These are phyloP conservation scores for Caenorhabditis afra DNA, from an alignment of 2,888 invertebrate genomes.

Conservation along the genomic window DNA sequence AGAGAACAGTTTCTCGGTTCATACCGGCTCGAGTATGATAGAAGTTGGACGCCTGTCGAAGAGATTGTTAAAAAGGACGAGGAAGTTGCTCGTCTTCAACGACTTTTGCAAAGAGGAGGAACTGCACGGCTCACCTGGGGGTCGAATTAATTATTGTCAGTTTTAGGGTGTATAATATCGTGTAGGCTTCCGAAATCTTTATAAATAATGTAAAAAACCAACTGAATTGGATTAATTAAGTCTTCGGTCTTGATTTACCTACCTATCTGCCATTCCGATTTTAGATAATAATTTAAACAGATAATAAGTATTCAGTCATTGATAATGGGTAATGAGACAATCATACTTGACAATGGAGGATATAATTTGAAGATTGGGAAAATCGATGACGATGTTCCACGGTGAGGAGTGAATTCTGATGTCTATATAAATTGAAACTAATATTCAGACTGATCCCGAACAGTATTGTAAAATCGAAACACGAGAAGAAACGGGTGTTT, in stretches of 20 bases:
- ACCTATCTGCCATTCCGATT: too few species aligned
- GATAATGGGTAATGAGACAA: slow-evolving; percentile 15
- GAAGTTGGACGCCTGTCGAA: slow-evolving; percentile 85
- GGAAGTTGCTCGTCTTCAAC: slow-evolving; percentile 52
- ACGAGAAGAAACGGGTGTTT: slow-evolving; percentile 93
- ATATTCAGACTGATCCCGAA: slow-evolving; percentile 87
- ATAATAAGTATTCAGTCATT: too few species aligned
- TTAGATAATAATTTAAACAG: too few species aligned
- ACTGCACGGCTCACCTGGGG: slow-evolving; percentile 37
- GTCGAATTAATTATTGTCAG: slow-evolving; percentile 10
- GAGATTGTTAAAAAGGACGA: slow-evolving; percentile 55
- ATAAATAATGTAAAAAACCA: background rate
- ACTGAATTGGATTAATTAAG: too few species aligned
- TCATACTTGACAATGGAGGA: slow-evolving; percentile 79
- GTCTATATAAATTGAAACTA: background rate
- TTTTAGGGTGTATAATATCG: background rate
- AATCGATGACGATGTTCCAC: slow-evolving; percentile 38
- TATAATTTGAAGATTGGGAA: slow-evolving; percentile 72
- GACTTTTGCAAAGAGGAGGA: slow-evolving; percentile 33
- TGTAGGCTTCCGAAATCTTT: background rate
- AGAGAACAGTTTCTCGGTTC: slow-evolving; percentile 85
- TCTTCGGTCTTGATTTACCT: too few species aligned
- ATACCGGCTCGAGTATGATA: slow-evolving; percentile 86
- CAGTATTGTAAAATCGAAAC: slow-evolving; percentile 97
- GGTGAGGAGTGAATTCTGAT: slow-evolving; percentile 18